Conservation (phyloP, 37 sponge, comb jelly and placozoan species). For the Haliclona indistincta region DNA sequence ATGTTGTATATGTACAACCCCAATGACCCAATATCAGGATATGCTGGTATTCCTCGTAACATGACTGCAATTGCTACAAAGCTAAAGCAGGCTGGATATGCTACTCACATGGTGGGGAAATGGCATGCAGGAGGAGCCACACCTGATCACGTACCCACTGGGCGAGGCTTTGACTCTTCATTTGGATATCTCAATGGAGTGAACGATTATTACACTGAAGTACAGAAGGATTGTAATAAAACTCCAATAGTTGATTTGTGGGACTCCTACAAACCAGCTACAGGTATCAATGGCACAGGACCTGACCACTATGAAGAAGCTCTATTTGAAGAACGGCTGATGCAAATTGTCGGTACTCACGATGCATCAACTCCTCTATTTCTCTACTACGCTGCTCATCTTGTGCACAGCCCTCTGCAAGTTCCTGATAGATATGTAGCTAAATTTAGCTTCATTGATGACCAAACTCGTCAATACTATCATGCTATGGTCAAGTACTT, state of each 20-base stretch:
- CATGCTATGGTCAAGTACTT: constrained; percentile 47
- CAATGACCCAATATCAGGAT: constrained; percentile 30
- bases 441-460: constrained; percentile 27
- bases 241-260: constrained; percentile 20
- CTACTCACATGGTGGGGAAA: too few species aligned
- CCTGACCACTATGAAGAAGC: constrained; percentile 9
- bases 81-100: constrained; percentile 26
- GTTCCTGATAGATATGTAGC: constrained; percentile 29
- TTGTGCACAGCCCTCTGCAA: constrained; percentile 21
- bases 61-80: constrained; percentile 52
- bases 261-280: constrained; percentile 29
- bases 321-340: constrained; percentile 2
- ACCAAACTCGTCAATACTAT: constrained; percentile 9
- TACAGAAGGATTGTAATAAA: neutral
- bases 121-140: constrained; percentile 44
- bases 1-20: constrained; percentile 15
- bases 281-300: neutral
- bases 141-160: constrained; percentile 28
- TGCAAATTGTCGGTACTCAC: constrained; percentile 2
- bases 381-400: neutral
- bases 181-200: constrained; percentile 45
- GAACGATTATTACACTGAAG: constrained; percentile 34
- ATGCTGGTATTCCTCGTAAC: constrained; percentile 29
- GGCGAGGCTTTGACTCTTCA: constrained; percentile 37
- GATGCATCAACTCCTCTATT: constrained; percentile 10